Evolutionary conservation across 2,888 invertebrate species (phyloP), one percentile per base, ranked within the genome.

Genomic region (Dorcus parallelipipedus): DNA sequence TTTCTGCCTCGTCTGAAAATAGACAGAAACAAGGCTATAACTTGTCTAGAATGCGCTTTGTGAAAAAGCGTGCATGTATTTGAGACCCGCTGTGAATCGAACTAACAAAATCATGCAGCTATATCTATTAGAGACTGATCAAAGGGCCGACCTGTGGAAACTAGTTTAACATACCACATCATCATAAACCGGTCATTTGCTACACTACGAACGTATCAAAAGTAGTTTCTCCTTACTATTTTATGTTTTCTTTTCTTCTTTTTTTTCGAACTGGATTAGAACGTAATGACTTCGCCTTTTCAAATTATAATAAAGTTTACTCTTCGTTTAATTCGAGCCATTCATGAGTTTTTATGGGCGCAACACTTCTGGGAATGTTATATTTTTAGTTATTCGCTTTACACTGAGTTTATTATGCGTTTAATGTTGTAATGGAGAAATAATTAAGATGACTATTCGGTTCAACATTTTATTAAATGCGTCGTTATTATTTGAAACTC

Each of bases 101-200:
- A 70, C 72, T 69, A 69, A 71, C 72, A 70, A 72, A 74, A 72
- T 71, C 71, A 71, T 69, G 70, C 70, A 67, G 69, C 69, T 69
- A 70, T 70, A 67, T 71, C 71, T 72, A 72, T 67, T 69, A 71
- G 67, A 64, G 64, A 66, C 49, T 62, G 64, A 72, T 72, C 73
- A 72, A 72, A 73, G 73, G 64, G 67, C 71, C 71, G 71, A 67
- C 71, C 68, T 56, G 63, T 60, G 64, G 69, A 69, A 72, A 71
- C 71, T 71, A 72, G 71, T 71, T 72, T 72, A 59, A 54, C 47
- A 23, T 38, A 23, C 45, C 6, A 23, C 14, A 20, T 20, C 45
- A 14, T 10, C 9, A 45, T 45, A 45, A 45, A 45, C 45, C 45
- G 45, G 45, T 45, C 45, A 17, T 9, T 23, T 9, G 9, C 10